Evolutionary conservation across 2,888 invertebrate genomes (phyloP).

Genomic region (Standfussiana lucernea): DNA sequence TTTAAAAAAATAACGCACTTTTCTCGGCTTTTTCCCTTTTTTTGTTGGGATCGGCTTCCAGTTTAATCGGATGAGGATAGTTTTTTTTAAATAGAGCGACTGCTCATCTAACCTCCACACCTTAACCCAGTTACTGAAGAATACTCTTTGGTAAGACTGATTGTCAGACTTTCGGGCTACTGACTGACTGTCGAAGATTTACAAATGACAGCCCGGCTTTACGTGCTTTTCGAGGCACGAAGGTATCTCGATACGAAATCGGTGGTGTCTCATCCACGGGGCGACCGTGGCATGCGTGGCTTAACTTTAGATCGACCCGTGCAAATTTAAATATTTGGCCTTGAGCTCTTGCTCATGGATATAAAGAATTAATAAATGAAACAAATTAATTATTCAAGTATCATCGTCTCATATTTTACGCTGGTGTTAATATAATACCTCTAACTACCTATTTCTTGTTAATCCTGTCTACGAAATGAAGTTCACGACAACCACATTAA

Average conservation of each 20-base stretch:
- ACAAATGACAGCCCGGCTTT: not conserved
- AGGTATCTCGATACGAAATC: not conserved
- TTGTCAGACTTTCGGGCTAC: not conserved
- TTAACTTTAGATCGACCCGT: not conserved
- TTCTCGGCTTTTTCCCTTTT: not conserved
- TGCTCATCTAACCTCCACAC: not conserved
- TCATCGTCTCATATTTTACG: not conserved
- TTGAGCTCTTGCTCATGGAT: not conserved
- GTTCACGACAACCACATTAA: not conserved
- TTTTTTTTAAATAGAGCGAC: not conserved
- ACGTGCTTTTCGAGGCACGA: not conserved
- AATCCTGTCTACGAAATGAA: slow-evolving; percentile 10
- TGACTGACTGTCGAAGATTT: not conserved
- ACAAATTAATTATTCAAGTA: not conserved
- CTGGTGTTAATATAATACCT: not conserved
- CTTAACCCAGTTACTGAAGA: not conserved
- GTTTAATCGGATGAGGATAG: not conserved
- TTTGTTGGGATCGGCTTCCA: not conserved
- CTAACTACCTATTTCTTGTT: not conserved
- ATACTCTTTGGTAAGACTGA: not conserved
- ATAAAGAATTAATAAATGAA: not conserved
- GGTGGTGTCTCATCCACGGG: not conserved
- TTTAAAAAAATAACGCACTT: no score
- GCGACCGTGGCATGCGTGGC: no score
- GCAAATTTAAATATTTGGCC: not conserved